Base-by-base conservation (phyloP, 2,888 invertebrate species). In the Apomyelois bistriatella region DNA sequence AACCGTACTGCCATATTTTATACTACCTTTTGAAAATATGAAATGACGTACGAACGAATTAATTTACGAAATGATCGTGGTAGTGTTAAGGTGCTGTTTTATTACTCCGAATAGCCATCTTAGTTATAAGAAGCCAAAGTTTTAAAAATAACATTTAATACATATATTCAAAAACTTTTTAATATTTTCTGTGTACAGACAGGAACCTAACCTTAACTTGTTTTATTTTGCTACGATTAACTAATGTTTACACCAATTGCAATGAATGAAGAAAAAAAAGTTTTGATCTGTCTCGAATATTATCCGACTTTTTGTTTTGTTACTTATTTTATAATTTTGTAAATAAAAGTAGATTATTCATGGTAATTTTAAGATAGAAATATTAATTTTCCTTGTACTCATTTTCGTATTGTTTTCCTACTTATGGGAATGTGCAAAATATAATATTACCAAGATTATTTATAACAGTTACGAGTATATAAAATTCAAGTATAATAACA, bases 1-100 rank as follows among this genome's bases (percentile, higher is more conserved):
- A 40, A 50, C 13, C 52, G 52, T 52, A 84, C 78, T 85, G 87
- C 86, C 86, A 86, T 86, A 86, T 84, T 83, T 81, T 80, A 73
- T 79, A 74, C 32, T 52, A 52, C 37, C 37, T 43, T 52, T 43
- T 37, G 37, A 52, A 50, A 78, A 79, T 76, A 72, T 78, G 80
- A 75, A 76, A 13, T 72, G 69, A 76, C 70, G 74, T 75, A 74
- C 77, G 79, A 69, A 74, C 65, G 66, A 58, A 60, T 54, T 2
- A 22, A 22, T 22, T 22, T 30, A 16, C 52, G 52, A 52, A 43
- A 36, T 42, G 35, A 41, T 46, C 32, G 41, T 37, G 32, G 28
- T 51, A 42, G 38, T 28, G 53, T 53, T 58, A 56, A 58, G 62
- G 57, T 65, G 59, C 60, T 59, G 49, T 53, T 56, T 57, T 30